phyloP scores from a whole-genome alignment of 2,113 vertebrate genomes.

The Seriola rivoliana region DNA sequence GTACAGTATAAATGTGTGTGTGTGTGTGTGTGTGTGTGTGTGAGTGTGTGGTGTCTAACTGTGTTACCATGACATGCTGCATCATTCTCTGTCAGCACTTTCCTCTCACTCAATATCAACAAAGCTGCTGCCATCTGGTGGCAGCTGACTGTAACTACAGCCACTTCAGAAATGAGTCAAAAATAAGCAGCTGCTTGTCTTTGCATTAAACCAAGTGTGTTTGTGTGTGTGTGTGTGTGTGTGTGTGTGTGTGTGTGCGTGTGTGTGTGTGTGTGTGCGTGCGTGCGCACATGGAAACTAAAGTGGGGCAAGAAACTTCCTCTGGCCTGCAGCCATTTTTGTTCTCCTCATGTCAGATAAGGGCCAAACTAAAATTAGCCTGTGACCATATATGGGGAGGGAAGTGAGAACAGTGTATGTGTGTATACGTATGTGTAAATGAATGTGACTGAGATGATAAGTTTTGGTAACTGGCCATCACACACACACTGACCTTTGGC shows the following conservation, averaged over 20 bases:
- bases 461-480: slow-evolving; percentile 5
- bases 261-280: not conserved
- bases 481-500: slow-evolving; percentile 12
- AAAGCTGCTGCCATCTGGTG: slow-evolving; percentile 52
- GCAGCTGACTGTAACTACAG: slow-evolving; percentile 1
- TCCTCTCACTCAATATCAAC: not conserved
- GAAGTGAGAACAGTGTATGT: not conserved
- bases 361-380: slow-evolving; percentile 70
- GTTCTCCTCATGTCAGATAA: slow-evolving; percentile 47
- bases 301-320: slow-evolving; percentile 43
- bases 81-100: slow-evolving; percentile 53
- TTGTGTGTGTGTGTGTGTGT: not conserved
- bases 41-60: not conserved
- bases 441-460: slow-evolving; percentile 12
- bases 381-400: slow-evolving; percentile 59
- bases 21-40: not conserved
- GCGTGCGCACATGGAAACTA: not conserved
- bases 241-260: not conserved
- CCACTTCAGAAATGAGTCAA: not conserved
- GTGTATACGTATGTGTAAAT: slow-evolving; percentile 23
- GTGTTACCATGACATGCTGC: slow-evolving; percentile 40
- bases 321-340: slow-evolving; percentile 52
- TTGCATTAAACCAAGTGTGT: not conserved
- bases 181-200: slow-evolving; percentile 17
- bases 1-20: not conserved